A percentile compares a stretch with the other conserved stretches of the same genome.
Conservation (phyloP, 2,888 invertebrate genomes). For the Caenorhabditis imperialis region DNA sequence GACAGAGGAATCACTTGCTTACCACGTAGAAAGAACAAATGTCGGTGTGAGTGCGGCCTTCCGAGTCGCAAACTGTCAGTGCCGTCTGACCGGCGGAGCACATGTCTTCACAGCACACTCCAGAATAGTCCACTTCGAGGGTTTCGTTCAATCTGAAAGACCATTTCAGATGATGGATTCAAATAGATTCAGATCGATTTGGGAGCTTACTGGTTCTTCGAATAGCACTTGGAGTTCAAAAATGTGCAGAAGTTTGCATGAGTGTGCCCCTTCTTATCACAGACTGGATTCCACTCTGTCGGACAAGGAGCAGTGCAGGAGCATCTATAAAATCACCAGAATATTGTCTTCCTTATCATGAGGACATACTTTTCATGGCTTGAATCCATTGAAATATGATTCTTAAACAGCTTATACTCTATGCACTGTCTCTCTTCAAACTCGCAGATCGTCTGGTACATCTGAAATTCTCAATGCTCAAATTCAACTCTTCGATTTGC, state of each 20-base stretch:
- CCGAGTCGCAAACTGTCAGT: conserved; percentile 59
- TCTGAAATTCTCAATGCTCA: conserved; percentile 39
- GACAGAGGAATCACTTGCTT: conserved; percentile 15
- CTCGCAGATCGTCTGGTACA: conserved; percentile 58
- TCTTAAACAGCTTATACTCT: conserved; percentile 52
- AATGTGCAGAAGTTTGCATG: conserved; percentile 66
- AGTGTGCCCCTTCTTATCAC: conserved; percentile 65
- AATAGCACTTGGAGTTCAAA: conserved; percentile 62
- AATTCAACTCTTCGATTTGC: not conserved
- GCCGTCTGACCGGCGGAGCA: conserved; percentile 59
- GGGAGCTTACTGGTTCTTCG: conserved; percentile 57
- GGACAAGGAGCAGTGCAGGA: conserved; percentile 59
- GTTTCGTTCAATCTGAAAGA: conserved; percentile 56
- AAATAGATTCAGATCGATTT: no score
- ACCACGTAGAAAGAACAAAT: conserved; percentile 65
- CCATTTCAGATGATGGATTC: not conserved
- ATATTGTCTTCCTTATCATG: not conserved
- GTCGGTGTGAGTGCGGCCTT: conserved; percentile 57
- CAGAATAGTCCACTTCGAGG: conserved; percentile 63
- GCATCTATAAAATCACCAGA: conserved; percentile 39
- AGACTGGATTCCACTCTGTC: conserved; percentile 63
- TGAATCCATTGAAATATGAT: conserved; percentile 58
- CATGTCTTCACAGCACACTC: conserved; percentile 67
- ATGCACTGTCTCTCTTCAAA: conserved; percentile 65
- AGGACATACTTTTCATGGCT: conserved; percentile 44